Base-by-base conservation (phyloP, 1,140 invertebrate species). In the Micrasema minimum region DNA sequence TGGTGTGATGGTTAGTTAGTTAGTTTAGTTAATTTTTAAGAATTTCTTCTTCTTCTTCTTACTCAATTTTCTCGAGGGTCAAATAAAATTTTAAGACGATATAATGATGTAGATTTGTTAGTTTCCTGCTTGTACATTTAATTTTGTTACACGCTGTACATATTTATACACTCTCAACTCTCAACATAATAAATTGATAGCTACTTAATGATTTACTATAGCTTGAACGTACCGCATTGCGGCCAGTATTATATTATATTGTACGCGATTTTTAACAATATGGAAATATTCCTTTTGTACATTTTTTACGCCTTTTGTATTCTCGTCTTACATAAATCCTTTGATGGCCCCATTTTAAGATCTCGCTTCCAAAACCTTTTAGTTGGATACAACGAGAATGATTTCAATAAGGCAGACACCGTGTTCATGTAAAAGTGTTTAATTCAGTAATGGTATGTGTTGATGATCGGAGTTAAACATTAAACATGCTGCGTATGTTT, bases 331-430 rank as follows among this genome's bases (percentile, higher is more conserved):
- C 55, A 38, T 16, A n/a, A 10, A 20, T 14, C 55, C 55, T 59
- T 59, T 59, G 35, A 41, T 59, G 16, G 35, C 5, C 55, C 37
- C 55, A 38, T 38, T 20, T 18, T 2, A 20, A 38, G 38, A 41
- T 59, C 55, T 59, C 22, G 18, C 55, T 41, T 35, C 55, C n/a
- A 41, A 59, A 59, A 59, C 35, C 55, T 59, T 59, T 59, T 59
- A 59, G 55, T 59, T 59, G 20, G 38, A 59, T 59, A 14, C 55
- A 59, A 59, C 9, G 55, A 59, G 55, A 59, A 35, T 59, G 31
- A 59, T 59, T 59, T 59, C 14, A 59, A 59, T 59, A 43, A 35
- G 37, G 35, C 35, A 59, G 55, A 59, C 55, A 12, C 20, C 16
- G 14, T 41, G 18, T 22, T 7, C 20, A 7, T 57, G 43, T 45